Evolutionary conservation across 2,888 invertebrate genomes (phyloP).

Genomic region (Pocota personata): DNA sequence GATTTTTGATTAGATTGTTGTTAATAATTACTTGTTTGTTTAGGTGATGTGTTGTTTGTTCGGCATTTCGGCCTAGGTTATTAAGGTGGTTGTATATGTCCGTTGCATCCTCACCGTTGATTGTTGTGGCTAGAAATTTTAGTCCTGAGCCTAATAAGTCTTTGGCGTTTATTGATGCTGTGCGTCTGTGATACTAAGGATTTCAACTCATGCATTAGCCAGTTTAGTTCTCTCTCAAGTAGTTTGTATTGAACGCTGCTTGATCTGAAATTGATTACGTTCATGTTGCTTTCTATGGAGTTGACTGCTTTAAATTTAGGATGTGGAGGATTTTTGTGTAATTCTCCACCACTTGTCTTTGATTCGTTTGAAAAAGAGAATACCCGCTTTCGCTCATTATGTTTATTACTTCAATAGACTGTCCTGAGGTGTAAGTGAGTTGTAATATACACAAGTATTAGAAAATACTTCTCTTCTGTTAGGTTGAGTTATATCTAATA

Average conservation of each 20-base stretch:
- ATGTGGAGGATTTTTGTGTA: not conserved
- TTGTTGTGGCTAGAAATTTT: not conserved
- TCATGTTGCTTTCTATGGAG: not conserved
- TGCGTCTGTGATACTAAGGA: not conserved
- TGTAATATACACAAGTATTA: too few relatives aligned
- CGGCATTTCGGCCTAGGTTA: not conserved
- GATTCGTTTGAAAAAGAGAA: too few relatives aligned
- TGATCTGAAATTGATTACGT: not conserved
- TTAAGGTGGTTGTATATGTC: not conserved
- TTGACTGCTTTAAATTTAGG: not conserved
- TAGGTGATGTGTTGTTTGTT: not conserved
- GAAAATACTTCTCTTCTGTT: too few relatives aligned
- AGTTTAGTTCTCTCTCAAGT: not conserved
- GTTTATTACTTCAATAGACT: not conserved
- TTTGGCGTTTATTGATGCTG: not conserved
- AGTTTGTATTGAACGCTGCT: not conserved
- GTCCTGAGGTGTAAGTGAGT: not conserved
- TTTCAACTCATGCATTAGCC: not conserved
- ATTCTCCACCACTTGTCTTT: too few relatives aligned
- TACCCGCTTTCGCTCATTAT: not conserved
- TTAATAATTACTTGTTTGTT: slow-evolving; percentile 4
- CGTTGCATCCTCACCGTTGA: not conserved
- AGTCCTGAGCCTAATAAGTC: not conserved
- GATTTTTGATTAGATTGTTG: too few relatives aligned
- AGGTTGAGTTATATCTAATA: too few relatives aligned